Percentiles rank a stretch among this genome's conserved stretches.
Evolutionary conservation across 2,797 vertebrate genomes (phyloP).

Genomic region (Huso huso): DNA sequence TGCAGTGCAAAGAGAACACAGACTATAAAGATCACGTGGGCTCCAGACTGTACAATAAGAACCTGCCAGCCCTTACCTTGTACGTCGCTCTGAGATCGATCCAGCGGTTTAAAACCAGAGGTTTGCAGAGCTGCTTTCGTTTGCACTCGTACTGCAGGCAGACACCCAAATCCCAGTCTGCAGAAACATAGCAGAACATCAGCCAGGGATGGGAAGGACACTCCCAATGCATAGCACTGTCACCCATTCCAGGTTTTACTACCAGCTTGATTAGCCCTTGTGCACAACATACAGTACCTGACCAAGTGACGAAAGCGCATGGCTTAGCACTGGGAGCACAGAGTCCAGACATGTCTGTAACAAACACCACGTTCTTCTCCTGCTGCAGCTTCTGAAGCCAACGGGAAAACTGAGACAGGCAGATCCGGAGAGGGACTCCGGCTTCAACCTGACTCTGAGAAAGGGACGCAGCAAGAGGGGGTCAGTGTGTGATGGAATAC

Average conservation of each 20-base stretch:
- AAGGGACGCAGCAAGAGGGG: not conserved
- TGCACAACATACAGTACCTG: constrained; percentile 56
- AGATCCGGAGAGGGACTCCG: constrained; percentile 78
- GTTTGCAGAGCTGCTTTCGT: constrained; percentile 85
- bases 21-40: not conserved
- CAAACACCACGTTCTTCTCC: constrained; percentile 66
- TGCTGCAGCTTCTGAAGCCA: constrained; percentile 76
- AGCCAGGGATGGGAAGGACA: not conserved
- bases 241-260: not conserved
- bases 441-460: constrained; percentile 77
- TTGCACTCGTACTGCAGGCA: constrained; percentile 90
- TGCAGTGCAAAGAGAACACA: too few relatives aligned
- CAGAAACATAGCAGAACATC: constrained; percentile 23
- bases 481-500: too few relatives aligned
- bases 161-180: constrained; percentile 94
- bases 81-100: constrained; percentile 88
- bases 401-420: constrained; percentile 77
- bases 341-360: constrained; percentile 23
- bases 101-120: constrained; percentile 79
- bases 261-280: not conserved
- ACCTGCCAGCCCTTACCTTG: constrained; percentile 56
- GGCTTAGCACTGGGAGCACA: constrained; percentile 42
- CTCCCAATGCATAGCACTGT: too few relatives aligned
- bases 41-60: not conserved
- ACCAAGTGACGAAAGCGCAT: constrained; percentile 88